Evolutionary conservation across 2,113 vertebrate genomes (phyloP), one percentile per base, ranked within the genome.

Genomic region (Neomonachus schauinslandi): DNA sequence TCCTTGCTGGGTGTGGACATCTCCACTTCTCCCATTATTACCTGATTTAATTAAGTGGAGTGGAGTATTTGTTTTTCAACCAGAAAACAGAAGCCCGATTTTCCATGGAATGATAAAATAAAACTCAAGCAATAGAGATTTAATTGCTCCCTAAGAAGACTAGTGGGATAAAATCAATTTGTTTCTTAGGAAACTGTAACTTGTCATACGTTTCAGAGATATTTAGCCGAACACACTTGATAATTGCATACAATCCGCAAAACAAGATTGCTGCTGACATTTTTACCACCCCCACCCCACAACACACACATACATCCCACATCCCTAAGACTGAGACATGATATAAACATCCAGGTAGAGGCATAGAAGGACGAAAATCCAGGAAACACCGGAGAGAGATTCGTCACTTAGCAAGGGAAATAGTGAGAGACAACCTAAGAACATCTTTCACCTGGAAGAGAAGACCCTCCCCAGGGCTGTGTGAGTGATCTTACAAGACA

Each of bases 131-230:
- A 94, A 65, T 46, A 55, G 55, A 81, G 3, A 84, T 49, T 18
- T 81, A 3, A 65, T 9, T 53, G 0, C 55, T 96, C 95, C 65
- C 61, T 85, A 74, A 83, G 90, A 95, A 93, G 91, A 79, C 67
- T 26, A 82, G 2, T 81, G 7, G 21, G 57, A 81, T 86, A 63
- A 59, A 94, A 88, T 85, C 33, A 87, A 26, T 65, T 80, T 85
- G 11, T 42, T 95, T 87, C 42, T 63, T 46, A 31, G 13, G 39
- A 97, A 89, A 84, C 26, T 42, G 4, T 88, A 97, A 91, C 46
- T 79, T 39, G 6, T 53, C 39, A 61, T 53, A 51, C 2, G 7
- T 89, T 94, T 92, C 85, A 93, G 85, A 94, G 46, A 63, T 65
- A 49, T 21, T 79, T 90, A 81, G 42, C 31, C 13, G 19, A 82